Conservation (phyloP, 2,113 vertebrate species). For the Notarius quadriscutis region DNA sequence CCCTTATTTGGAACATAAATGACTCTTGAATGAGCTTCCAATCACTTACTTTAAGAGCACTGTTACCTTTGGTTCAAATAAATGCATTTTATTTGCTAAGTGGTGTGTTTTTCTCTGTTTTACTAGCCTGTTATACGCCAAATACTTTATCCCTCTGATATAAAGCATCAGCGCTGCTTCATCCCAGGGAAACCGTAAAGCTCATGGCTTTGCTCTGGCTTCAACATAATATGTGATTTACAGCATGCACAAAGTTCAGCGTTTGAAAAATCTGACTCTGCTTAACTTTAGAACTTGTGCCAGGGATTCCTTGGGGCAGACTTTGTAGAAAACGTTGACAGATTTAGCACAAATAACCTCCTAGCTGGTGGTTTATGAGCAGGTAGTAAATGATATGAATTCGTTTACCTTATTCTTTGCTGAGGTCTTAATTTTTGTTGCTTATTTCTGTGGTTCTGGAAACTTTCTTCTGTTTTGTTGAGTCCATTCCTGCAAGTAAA, state of each 20-base stretch:
- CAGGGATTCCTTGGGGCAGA: slow-evolving; percentile 20
- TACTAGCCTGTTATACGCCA: slow-evolving; percentile 58
- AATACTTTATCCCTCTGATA: slow-evolving; percentile 59
- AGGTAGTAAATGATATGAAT: slow-evolving; percentile 36
- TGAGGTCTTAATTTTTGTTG: background rate
- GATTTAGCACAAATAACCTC: slow-evolving; percentile 37
- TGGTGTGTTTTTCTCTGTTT: slow-evolving; percentile 61
- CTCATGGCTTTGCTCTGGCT: slow-evolving; percentile 53
- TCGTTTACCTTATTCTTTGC: slow-evolving; percentile 15
- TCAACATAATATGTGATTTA: slow-evolving; percentile 53
- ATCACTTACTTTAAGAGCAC: slow-evolving; percentile 63
- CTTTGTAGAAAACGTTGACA: slow-evolving; percentile 22
- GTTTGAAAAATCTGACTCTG: slow-evolving; percentile 25
- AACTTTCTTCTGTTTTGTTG: slow-evolving; percentile 25
- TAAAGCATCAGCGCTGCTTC: slow-evolving; percentile 58
- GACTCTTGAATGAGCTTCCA: slow-evolving; percentile 47
- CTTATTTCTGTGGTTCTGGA: slow-evolving; percentile 27
- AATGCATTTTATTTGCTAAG: slow-evolving; percentile 61
- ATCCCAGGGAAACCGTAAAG: slow-evolving; percentile 46
- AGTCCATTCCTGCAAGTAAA: slow-evolving; percentile 18
- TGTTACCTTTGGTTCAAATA: slow-evolving; percentile 58
- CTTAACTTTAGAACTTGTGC: slow-evolving; percentile 29
- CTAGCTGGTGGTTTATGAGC: slow-evolving; percentile 28
- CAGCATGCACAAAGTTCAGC: slow-evolving; percentile 37
- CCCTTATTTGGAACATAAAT: slow-evolving; percentile 55